phyloP scores from a whole-genome alignment of 2,113 vertebrate genomes.

The Phalacrocorax aristotelis region DNA sequence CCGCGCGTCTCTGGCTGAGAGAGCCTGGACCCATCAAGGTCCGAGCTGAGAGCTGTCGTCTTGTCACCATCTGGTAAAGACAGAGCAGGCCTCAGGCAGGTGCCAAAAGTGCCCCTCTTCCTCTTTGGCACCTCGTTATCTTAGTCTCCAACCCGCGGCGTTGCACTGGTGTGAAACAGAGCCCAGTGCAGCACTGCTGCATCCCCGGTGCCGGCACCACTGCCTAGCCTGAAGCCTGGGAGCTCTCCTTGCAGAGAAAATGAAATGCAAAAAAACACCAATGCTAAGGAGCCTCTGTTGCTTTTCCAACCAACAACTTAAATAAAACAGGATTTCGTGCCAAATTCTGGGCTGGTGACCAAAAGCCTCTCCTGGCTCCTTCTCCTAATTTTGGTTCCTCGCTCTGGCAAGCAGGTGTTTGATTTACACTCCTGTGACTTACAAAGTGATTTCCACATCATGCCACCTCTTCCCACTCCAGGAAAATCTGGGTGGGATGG shows the following conservation, averaged over 20 bases:
- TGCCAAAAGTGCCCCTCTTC: background rate
- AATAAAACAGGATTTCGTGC: background rate
- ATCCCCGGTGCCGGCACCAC: accelerated
- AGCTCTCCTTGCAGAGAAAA: background rate
- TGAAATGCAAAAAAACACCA: background rate
- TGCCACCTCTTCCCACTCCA: background rate
- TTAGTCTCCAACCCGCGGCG: accelerated
- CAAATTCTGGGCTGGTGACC: background rate
- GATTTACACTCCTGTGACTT: background rate
- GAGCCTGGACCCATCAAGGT: background rate
- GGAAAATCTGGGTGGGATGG: background rate
- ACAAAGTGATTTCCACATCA: background rate
- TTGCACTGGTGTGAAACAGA: accelerated
- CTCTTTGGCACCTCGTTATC: background rate
- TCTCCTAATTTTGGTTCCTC: background rate
- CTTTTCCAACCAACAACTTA: background rate
- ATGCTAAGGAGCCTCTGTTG: background rate
- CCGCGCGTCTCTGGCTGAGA: background rate
- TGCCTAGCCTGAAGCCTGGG: background rate
- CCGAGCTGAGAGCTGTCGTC: background rate
- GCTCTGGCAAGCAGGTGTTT: background rate
- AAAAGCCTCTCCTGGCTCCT: background rate
- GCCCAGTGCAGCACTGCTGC: background rate
- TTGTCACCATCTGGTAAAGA: constrained; percentile 11
- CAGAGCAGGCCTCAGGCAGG: background rate